Base-by-base conservation (phyloP, 1,140 invertebrate genomes). In the Diorhabda carinulata region DNA sequence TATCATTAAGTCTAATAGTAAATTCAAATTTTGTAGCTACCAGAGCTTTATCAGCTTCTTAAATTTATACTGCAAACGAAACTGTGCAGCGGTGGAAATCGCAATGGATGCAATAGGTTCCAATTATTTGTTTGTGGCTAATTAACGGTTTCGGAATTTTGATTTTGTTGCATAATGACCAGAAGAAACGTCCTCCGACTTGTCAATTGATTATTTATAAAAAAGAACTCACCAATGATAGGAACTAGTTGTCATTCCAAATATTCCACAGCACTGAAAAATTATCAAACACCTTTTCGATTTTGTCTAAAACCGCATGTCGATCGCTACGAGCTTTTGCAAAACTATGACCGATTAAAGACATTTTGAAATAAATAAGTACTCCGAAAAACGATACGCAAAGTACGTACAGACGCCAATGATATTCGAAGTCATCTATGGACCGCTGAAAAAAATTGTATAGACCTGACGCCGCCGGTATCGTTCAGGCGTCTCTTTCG, bases 301-400 rank as follows among this genome's bases (percentile, higher is more conserved):
- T n/a, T 25, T 25, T 25, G 25, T 25, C 25, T 25, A 25, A 25
- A 25, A 25, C 25, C 25, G 25, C 25, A 25, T 25, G 25, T 52
- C n/a, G 47, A 52, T 52, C 47, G 6, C 6, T 62, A 43, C 61
- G 43, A 62, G n/a, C 61, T 43, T 43, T 43, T 43, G 43, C 61
- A 43, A 44, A 43, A 62, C 61, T 62, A 47, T 62, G 61, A 62
- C 43, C 44, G 41, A 8, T 43, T n/a, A 7, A 62, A 41, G n/a
- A 62, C 41, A 52, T 52, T 62, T 44, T 44, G 43, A 62, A 43
- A 62, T 6, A 62, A 62, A 43, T 62, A 62, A 62, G 44, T 62
- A 62, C 61, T 62, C 43, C 61, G 4, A 62, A 59, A 62, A 62
- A 3, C 61, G 43, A 43, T 10, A 9, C 7, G 41, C n/a, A 62